Percentiles rank a stretch among this genome's conserved stretches.
Conservation (phyloP, 2,797 vertebrate genomes). For the Pseudotriccus pelzelni region DNA sequence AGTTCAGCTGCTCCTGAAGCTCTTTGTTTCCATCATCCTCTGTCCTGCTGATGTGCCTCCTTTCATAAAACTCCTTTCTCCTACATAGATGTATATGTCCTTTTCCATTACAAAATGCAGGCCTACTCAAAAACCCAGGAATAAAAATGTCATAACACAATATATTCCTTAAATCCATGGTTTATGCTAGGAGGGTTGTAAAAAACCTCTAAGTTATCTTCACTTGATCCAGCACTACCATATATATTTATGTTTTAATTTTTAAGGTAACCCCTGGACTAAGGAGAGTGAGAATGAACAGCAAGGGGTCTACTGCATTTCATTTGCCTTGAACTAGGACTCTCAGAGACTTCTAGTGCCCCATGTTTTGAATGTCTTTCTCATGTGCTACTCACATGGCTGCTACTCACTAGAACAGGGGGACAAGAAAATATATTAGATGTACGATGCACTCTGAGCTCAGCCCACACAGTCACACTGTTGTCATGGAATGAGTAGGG, state of each 20-base stretch:
- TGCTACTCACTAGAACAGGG: not conserved
- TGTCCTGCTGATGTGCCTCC: not conserved
- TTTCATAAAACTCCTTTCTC: not conserved
- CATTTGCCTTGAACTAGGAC: not conserved
- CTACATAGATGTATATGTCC: not conserved
- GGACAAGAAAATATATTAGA: not conserved
- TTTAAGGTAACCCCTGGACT: not conserved
- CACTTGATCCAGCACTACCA: not conserved
- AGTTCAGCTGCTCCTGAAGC: not conserved
- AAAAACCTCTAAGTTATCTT: not conserved
- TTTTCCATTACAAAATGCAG: not conserved
- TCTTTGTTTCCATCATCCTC: not conserved
- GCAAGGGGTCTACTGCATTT: not conserved
- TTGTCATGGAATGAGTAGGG: not conserved
- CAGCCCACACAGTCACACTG: not conserved
- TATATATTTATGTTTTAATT: not conserved
- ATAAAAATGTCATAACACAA: not conserved
- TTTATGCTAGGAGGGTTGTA: not conserved
- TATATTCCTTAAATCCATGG: not conserved
- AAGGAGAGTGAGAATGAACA: not conserved
- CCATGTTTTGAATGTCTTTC: not conserved
- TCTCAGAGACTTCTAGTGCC: not conserved
- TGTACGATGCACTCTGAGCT: not conserved
- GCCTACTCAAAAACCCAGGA: not conserved
- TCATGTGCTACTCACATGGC: not conserved